These are phyloP conservation scores for Sinonovacula constricta DNA, from an alignment of 1,140 invertebrate genomes.

Conservation along the genomic window DNA sequence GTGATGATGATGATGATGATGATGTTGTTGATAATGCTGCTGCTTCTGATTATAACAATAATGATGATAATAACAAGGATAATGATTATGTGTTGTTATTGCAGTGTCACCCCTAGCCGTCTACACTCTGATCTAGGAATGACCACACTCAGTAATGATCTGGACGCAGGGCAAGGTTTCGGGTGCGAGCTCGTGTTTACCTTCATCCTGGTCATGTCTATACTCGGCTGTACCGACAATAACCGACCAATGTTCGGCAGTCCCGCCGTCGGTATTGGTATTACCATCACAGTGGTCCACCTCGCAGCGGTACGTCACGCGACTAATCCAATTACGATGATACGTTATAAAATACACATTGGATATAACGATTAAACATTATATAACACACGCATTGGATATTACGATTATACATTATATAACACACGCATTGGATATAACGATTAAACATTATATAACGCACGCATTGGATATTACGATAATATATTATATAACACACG, in stretches of 20 bases:
- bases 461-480: too few relatives aligned
- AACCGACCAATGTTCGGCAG: constrained; percentile 89
- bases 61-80: too few relatives aligned
- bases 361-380: too few relatives aligned
- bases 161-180: constrained; percentile 83
- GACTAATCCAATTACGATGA: too few relatives aligned
- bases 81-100: constrained; percentile 37
- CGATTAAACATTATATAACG: too few relatives aligned
- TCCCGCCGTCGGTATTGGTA: constrained; percentile 90
- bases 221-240: constrained; percentile 90
- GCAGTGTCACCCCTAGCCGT: constrained; percentile 62
- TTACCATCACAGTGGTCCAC: constrained; percentile 62
- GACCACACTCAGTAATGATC: constrained; percentile 41
- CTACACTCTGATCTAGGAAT: constrained; percentile 59
- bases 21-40: constrained; percentile 35
- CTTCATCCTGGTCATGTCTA: constrained; percentile 91
- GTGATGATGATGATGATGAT: too few relatives aligned
- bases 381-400: too few relatives aligned
- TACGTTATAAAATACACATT: too few relatives aligned
- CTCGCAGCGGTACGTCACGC: constrained; percentile 66
- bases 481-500: too few relatives aligned
- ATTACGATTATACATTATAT: too few relatives aligned
- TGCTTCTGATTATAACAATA: constrained; percentile 80
- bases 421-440: too few relatives aligned
- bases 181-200: constrained; percentile 91